Evolutionary conservation across 2,113 vertebrate species (phyloP), one percentile per base, ranked within the genome.

Genomic region (Myanophis thanlyinensis): DNA sequence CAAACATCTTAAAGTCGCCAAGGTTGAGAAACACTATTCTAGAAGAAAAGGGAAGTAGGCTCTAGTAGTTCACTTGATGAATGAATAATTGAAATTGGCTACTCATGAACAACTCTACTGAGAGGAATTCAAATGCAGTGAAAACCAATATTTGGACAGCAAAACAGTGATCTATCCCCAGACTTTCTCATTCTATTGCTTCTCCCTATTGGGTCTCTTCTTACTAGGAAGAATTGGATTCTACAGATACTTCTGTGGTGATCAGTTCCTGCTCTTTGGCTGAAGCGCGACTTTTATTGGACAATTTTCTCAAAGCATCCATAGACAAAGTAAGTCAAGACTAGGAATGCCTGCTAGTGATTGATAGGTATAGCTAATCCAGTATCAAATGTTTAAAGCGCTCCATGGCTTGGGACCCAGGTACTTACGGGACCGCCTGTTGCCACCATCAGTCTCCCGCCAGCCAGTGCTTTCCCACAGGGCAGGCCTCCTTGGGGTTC

Each of bases 201-300:
- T 0, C 0, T 92, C 62, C 87, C 0, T 84, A 1, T 85, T 85
- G 87, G 53, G n/a, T 62, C 4, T 87, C 40, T 13, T 0, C 0
- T 0, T 93, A 91, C 2, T 96, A 99, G 99, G 99, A 99, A 96
- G 99, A 99, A 97, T 98, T 99, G 96, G 99, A 99, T 97, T 98
- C 99, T 0, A 99, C 99, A 0, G 99, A 99, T 97, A 99, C 99
- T 0, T 99, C 99, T 0, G 99, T 99, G 95, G 99, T 99, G 94
- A 99, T 99, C 97, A 99, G 99, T 95, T 99, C 99, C 94, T 99
- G 99, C 93, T 99, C 99, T 2, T 96, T 99, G 96, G 98, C 99
- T 0, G 99, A 99, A 97, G 99, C 99, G 0, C 98, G 99, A 27
- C 98, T 99, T 89, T 98, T 99, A 93, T 97, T 99, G 96, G 99